Conservation (phyloP, 1,140 invertebrate genomes). For the Pachypeltis micranthus region DNA sequence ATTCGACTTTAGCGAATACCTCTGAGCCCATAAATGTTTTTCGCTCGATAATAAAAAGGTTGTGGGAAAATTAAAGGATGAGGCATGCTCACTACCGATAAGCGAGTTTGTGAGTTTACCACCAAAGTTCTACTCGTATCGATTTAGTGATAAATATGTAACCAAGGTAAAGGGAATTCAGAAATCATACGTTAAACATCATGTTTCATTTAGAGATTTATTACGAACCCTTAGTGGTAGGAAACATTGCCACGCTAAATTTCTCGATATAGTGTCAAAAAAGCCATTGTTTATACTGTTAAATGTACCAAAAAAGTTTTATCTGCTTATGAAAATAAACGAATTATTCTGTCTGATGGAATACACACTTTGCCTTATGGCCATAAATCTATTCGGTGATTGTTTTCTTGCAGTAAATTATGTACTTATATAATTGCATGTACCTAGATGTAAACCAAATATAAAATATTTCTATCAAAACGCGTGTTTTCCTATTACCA, state of each 20-base stretch:
- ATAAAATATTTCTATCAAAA: no score
- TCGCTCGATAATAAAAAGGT: slow-evolving; percentile 35
- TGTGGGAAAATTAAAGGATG: slow-evolving; percentile 40
- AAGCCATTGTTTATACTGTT: slow-evolving; percentile 21
- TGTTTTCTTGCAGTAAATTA: no score
- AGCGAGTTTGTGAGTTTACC: slow-evolving; percentile 34
- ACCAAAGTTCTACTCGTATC: slow-evolving; percentile 36
- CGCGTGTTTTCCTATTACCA: no score
- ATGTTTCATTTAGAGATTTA: slow-evolving; percentile 19
- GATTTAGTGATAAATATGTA: slow-evolving; percentile 21
- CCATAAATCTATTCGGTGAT: slow-evolving; percentile 8
- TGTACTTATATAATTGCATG: no score
- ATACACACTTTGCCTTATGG: slow-evolving; percentile 19
- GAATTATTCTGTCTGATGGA: slow-evolving; percentile 11
- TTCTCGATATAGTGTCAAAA: slow-evolving; percentile 14
- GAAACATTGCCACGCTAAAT: slow-evolving; percentile 10
- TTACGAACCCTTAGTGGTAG: slow-evolving; percentile 14
- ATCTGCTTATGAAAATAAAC: slow-evolving; percentile 20
- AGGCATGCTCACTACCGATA: slow-evolving; percentile 34
- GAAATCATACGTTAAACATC: slow-evolving; percentile 20
- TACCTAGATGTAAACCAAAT: no score
- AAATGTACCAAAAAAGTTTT: slow-evolving; percentile 16
- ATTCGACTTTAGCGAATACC: slow-evolving; percentile 25
- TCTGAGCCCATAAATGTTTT: slow-evolving; percentile 18
- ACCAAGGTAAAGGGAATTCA: slow-evolving; percentile 30